Base-by-base conservation (phyloP, 2,113 vertebrate species). In the Aegithalos caudatus region DNA sequence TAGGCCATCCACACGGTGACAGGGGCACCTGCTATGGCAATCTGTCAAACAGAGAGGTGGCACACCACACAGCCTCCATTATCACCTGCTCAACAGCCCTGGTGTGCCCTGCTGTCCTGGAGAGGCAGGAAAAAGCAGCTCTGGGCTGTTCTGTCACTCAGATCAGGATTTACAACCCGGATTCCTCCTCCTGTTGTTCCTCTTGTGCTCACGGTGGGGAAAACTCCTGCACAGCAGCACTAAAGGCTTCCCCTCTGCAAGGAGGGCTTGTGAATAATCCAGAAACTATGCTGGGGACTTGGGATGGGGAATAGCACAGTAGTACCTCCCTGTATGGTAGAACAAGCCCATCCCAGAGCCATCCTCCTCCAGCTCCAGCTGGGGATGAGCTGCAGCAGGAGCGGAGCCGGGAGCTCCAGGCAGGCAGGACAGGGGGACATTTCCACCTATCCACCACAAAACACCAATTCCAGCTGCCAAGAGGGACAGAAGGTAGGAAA, bases 1-100 rank as follows among this genome's bases (percentile, higher is more conserved):
- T 99, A 99, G 17, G 99, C 99, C 99, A 99, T 99, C 99, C 99
- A 99, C 48, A 99, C 99, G 0, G 99, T 99, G 95, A 99, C 99
- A 0, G 99, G 99, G 51, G 99, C 99, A 3, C 99, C 99, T 2
- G 99, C 99, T 24, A 99, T 98, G 7, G 99, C 99, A 95, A 99
- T 97, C 99, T 99, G 97, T 22, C 94, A 80, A 54, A 95, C 81
- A 91, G 15, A 95, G 11, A 77, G 85, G 92, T 29, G 94, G 50
- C 85, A 82, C 67, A 82, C 67, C 76, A 85, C 45, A 90, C 74
- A 44, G 88, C 81, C 62, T 69, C 72, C n/a, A 3, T 96, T n/a
- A 96, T 0, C 27, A 4, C 3, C 7, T 54, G 58, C 42, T 50
- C 25, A 38, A 5, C 31, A 71, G 56, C 14, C 44, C 56, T 6